Conservation (phyloP, 1,140 invertebrate genomes). For the Diachasmimorpha longicaudata region DNA sequence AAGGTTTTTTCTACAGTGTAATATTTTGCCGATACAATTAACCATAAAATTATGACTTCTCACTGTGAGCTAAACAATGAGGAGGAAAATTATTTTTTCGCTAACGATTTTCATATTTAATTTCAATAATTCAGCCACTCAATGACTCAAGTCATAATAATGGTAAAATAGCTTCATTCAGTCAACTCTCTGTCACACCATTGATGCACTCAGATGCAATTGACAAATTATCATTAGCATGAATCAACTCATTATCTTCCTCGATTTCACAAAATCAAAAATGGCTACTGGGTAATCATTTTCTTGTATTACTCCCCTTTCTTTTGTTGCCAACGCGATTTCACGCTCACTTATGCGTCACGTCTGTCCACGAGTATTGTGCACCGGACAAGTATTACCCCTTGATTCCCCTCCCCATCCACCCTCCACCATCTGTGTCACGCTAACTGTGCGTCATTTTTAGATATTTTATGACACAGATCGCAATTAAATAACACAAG, state of each 20-base stretch:
- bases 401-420: not conserved
- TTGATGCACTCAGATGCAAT: not conserved
- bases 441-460: not conserved
- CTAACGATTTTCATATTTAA: no score
- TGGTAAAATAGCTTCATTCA: no score
- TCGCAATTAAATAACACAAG: not conserved
- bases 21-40: no score
- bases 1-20: no score
- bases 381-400: not conserved
- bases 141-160: no score
- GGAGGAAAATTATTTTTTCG: no score
- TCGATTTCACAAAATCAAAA: not conserved
- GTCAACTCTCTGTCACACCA: not conserved
- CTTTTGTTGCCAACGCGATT: not conserved
- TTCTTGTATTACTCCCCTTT: not conserved
- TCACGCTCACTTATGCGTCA: not conserved
- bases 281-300: not conserved
- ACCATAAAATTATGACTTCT: no score
- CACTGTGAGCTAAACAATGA: no score
- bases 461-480: not conserved
- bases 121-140: no score
- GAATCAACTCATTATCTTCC: constrained; percentile 2
- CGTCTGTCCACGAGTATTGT: not conserved
- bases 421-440: not conserved
- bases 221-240: not conserved